phyloP scores from a whole-genome alignment of 1,140 invertebrate species.

The Trichonephila inaurata region DNA sequence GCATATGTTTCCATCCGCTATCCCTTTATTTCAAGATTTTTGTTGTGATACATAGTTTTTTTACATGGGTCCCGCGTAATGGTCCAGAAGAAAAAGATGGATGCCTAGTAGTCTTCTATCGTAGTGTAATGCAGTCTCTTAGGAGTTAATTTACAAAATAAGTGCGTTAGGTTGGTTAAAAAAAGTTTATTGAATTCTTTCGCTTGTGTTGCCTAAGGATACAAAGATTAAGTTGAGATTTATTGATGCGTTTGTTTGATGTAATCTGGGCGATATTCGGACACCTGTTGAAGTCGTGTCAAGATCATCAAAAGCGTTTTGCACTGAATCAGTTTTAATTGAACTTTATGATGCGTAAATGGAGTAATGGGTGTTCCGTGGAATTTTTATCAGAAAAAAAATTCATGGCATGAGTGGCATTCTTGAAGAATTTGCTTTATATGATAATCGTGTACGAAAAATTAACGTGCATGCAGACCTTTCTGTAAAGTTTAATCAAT shows the following conservation, averaged over 20 bases:
- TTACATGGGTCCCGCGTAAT: background rate
- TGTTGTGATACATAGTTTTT: conserved; percentile 19
- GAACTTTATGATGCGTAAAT: background rate
- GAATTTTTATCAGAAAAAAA: too few species aligned
- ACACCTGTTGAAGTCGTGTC: conserved; percentile 33
- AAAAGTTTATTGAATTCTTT: background rate
- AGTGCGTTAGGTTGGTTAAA: background rate
- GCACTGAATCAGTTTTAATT: background rate
- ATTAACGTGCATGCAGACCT: too few species aligned
- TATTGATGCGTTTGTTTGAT: conserved; percentile 23
- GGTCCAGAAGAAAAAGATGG: background rate
- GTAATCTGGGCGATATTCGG: conserved; percentile 29
- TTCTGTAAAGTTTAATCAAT: too few species aligned
- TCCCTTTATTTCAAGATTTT: background rate
- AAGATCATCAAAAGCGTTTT: conserved; percentile 1
- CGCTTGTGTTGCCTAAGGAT: background rate
- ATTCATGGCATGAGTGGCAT: too few species aligned
- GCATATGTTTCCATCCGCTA: background rate
- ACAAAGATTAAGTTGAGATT: background rate
- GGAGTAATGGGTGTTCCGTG: too few species aligned
- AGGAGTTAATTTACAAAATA: background rate
- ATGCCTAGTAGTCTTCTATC: background rate
- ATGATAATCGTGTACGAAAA: too few species aligned
- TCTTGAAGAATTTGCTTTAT: too few species aligned
- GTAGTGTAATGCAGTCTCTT: background rate